Percentiles rank a stretch among this genome's conserved stretches.
Evolutionary conservation across 2,888 invertebrate species (phyloP).

Genomic region (Tholera decimalis): DNA sequence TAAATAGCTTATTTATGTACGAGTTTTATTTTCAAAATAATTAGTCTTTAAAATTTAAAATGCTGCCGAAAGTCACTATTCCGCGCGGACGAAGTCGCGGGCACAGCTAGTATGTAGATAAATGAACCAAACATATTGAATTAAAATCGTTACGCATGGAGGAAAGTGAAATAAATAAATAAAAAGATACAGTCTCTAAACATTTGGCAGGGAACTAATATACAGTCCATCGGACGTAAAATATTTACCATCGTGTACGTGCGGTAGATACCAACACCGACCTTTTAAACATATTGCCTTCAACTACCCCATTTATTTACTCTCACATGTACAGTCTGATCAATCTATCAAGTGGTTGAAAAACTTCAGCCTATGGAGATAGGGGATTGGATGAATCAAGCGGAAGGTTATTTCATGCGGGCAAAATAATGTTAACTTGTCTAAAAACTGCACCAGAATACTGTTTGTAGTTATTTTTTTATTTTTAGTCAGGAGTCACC

Average conservation of each 20-base stretch:
- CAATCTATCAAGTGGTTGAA: slow-evolving; percentile 33
- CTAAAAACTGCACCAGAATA: not conserved
- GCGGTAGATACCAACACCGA: slow-evolving; percentile 31
- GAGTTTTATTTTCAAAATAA: too few species aligned
- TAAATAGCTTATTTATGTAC: too few species aligned
- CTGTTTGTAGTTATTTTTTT: too few species aligned
- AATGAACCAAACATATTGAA: not conserved
- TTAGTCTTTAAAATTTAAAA: too few species aligned
- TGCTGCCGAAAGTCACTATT: too few species aligned
- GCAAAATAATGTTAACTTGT: not conserved
- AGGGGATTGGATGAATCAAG: slow-evolving; percentile 5
- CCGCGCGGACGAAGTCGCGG: too few species aligned
- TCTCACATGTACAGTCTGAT: slow-evolving; percentile 18
- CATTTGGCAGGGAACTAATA: slow-evolving; percentile 46
- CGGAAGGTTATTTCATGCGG: not conserved
- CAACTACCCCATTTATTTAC: slow-evolving; percentile 37
- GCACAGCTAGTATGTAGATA: too few species aligned
- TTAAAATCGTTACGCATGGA: not conserved
- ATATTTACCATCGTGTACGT: slow-evolving; percentile 49
- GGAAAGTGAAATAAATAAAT: slow-evolving; percentile 31
- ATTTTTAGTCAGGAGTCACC: too few species aligned
- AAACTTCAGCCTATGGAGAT: slow-evolving; percentile 8
- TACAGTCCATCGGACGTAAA: slow-evolving; percentile 39
- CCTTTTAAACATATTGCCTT: slow-evolving; percentile 46
- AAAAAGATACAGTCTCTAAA: slow-evolving; percentile 22